These are phyloP conservation scores for Clusia tigrina DNA, from an alignment of 2,888 invertebrate species.

Conservation along the genomic window DNA sequence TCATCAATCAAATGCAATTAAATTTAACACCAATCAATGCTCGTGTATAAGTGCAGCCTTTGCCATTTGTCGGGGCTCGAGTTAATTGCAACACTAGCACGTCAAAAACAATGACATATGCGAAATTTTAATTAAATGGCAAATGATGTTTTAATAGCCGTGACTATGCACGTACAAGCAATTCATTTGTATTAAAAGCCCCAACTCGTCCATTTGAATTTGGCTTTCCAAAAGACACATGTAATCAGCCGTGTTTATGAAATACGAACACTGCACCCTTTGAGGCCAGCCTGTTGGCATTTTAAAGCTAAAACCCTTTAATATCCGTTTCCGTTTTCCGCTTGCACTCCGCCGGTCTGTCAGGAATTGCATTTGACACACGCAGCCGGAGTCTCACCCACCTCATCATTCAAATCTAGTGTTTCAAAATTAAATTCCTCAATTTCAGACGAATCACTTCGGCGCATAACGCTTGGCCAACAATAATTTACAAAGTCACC, in stretches of 20 bases:
- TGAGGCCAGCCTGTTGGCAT: background rate
- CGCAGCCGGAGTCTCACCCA: background rate
- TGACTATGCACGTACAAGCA: too few species aligned
- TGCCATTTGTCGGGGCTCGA: too few species aligned
- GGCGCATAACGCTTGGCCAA: background rate
- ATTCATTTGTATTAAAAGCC: too few species aligned
- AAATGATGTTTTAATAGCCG: too few species aligned
- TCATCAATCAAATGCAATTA: too few species aligned
- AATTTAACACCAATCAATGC: too few species aligned
- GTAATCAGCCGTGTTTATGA: background rate
- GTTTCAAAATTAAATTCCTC: conserved; percentile 57
- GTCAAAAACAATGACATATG: background rate
- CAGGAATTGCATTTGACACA: background rate
- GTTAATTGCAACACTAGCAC: too few species aligned
- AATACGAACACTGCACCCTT: background rate
- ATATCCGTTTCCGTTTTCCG: background rate
- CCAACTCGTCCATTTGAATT: background rate
- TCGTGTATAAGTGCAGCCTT: too few species aligned
- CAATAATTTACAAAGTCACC: background rate
- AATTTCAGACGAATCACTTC: conserved; percentile 45
- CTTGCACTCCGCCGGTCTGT: background rate
- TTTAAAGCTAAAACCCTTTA: background rate
- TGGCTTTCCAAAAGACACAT: background rate
- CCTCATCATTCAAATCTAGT: conserved; percentile 46
- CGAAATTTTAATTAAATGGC: too few species aligned